Base-by-base conservation (phyloP, 2,888 invertebrate genomes). In the Caradrina kadenii region DNA sequence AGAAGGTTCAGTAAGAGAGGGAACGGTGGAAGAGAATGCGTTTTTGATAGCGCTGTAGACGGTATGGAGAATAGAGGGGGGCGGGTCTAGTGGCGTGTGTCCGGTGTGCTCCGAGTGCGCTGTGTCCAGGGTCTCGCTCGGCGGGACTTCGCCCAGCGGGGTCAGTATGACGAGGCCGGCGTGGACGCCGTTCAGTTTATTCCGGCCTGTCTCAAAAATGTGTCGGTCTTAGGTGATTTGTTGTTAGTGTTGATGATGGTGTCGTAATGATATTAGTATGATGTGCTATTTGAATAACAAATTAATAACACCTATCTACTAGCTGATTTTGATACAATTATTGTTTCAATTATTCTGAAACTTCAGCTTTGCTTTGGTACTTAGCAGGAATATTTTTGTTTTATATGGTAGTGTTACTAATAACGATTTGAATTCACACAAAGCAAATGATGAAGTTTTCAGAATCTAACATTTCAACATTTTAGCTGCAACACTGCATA, bases 161-260 rank as follows among this genome's bases (percentile, higher is more conserved):
- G 95, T 91, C 86, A 96, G 90, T 77, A 96, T 87, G 75, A 96
- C 92, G 73, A 95, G 88, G 59, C 96, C 96, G 64, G 96, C 96
- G 84, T 95, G 96, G 62, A 94, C 89, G 80, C 96, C 96, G 87
- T 87, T 92, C 90, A 95, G 92, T 91, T 92, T 94, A 85, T 92
- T 91, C 79, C 93, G 92, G 88, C 95, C 96, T 95, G 95, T 93
- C 95, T 94, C 94, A 93, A 88, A 94, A 93, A 93, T 77, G 71
- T 79, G 79, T 65, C 54, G 52, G 76, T 79, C 82, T 84, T 84
- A 84, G 79, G 70, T 73, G 58, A 62, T 56, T 80, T 75, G 60
- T 48, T 61, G 73, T 79, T 66, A 75, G 53, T 68, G 76, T 56
- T 39, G 26, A 52, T 68, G 52, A 26, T 21, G 49, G 53, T 54